A percentile compares a stretch with the other conserved stretches of the same genome.
Evolutionary conservation across 2,113 vertebrate species (phyloP).

Genomic region (Ifrita kowaldi): DNA sequence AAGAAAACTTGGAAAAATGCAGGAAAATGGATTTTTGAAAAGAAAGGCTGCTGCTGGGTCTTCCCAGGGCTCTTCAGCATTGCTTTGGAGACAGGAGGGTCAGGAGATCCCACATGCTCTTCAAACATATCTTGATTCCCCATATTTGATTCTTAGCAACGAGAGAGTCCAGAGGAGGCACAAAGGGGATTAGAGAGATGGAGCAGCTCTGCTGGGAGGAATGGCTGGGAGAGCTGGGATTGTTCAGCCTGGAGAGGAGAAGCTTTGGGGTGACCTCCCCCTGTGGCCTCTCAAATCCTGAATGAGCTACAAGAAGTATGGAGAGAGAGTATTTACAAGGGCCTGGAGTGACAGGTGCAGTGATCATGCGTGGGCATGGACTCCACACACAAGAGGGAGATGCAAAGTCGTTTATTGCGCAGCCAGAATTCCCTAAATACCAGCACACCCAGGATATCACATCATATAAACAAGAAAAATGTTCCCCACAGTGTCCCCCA

Average conservation of each 20-base stretch:
- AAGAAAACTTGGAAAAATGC: background rate
- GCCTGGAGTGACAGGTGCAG: fast-evolving
- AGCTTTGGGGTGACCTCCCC: fast-evolving
- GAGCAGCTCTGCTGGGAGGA: background rate
- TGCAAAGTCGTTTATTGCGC: no score
- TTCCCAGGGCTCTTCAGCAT: background rate
- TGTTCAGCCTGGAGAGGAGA: background rate
- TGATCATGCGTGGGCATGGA: no score
- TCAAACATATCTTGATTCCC: background rate
- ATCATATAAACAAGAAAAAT: no score
- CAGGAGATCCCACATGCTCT: background rate
- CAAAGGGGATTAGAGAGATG: background rate
- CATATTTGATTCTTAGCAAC: background rate
- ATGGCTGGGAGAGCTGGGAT: background rate
- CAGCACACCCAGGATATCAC: no score
- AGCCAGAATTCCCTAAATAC: no score
- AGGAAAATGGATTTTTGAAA: background rate
- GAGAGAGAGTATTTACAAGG: background rate
- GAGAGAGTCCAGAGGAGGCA: background rate
- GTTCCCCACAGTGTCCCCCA: no score
- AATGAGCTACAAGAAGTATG: fast-evolving
- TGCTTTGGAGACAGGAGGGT: background rate
- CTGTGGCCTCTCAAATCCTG: fast-evolving
- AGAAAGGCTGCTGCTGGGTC: background rate
- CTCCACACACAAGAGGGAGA: no score